phyloP scores from a whole-genome alignment of 2,888 invertebrate species.

The Tinea semifulvella region DNA sequence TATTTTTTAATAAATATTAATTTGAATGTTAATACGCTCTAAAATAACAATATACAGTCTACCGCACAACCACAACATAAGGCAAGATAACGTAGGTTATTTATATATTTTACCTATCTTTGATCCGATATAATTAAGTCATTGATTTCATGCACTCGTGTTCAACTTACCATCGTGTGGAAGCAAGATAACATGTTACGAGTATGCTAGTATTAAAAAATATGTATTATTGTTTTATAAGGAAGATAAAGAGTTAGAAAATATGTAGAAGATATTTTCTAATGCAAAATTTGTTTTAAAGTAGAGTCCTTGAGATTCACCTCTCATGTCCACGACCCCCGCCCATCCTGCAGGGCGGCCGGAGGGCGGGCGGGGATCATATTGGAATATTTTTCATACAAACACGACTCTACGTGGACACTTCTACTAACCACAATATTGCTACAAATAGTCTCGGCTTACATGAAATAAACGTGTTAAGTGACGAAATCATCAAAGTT shows the following conservation, averaged over 20 bases:
- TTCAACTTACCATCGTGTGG: too few species aligned
- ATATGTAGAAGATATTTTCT: neutral
- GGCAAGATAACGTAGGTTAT: too few species aligned
- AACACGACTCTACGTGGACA: conserved; percentile 65
- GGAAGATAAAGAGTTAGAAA: neutral
- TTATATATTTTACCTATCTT: too few species aligned
- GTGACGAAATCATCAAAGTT: neutral
- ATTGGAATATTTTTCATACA: conserved; percentile 69
- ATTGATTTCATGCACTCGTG: too few species aligned
- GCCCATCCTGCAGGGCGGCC: conserved; percentile 17
- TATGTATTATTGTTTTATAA: neutral
- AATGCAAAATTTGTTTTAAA: neutral
- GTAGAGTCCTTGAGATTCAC: neutral
- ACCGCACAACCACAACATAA: too few species aligned
- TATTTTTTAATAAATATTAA: too few species aligned
- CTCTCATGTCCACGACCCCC: conserved; percentile 1
- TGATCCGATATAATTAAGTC: too few species aligned
- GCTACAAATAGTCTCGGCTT: conserved; percentile 33
- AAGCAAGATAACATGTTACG: too few species aligned
- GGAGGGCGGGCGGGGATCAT: conserved; percentile 28
- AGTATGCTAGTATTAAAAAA: neutral
- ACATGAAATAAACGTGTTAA: conserved; percentile 28
- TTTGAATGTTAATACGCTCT: too few species aligned
- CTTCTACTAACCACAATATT: conserved; percentile 63
- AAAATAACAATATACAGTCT: too few species aligned